phyloP scores from a whole-genome alignment of 2,797 vertebrate genomes.

The Megalops cyprinoides region DNA sequence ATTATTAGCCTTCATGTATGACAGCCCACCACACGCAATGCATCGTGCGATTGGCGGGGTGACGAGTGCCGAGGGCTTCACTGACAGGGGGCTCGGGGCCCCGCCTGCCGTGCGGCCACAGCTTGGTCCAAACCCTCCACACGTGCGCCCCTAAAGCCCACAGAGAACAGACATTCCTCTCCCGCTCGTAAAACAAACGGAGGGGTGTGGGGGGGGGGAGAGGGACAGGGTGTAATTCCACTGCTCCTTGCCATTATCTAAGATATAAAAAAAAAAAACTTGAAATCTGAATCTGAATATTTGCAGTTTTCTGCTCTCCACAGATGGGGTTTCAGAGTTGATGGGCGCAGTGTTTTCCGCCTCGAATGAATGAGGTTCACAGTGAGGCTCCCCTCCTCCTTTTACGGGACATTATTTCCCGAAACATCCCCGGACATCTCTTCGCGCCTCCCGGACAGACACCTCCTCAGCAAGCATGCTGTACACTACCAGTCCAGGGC shows the following conservation, averaged over 20 bases:
- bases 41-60: neutral
- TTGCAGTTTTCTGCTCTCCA: neutral
- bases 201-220: neutral
- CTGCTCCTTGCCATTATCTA: neutral
- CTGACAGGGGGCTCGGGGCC: neutral
- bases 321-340: neutral
- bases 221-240: neutral
- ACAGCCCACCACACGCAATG: too few relatives aligned
- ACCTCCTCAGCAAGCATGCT: neutral
- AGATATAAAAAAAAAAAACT: too few relatives aligned
- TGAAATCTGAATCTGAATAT: neutral
- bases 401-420: neutral
- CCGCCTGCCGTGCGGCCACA: too few relatives aligned
- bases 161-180: conserved; percentile 4
- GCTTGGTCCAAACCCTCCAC: neutral
- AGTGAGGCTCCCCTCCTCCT: neutral
- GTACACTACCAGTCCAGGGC: too few relatives aligned
- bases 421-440: neutral
- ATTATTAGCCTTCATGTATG: too few relatives aligned
- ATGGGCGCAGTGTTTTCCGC: too few relatives aligned
- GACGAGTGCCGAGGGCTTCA: too few relatives aligned
- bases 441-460: neutral
- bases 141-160: neutral
- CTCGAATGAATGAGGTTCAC: neutral
- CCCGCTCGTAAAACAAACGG: neutral